These are phyloP conservation scores for Nothobranchius furzeri DNA, from an alignment of 2,113 vertebrate species.

Conservation along the genomic window DNA sequence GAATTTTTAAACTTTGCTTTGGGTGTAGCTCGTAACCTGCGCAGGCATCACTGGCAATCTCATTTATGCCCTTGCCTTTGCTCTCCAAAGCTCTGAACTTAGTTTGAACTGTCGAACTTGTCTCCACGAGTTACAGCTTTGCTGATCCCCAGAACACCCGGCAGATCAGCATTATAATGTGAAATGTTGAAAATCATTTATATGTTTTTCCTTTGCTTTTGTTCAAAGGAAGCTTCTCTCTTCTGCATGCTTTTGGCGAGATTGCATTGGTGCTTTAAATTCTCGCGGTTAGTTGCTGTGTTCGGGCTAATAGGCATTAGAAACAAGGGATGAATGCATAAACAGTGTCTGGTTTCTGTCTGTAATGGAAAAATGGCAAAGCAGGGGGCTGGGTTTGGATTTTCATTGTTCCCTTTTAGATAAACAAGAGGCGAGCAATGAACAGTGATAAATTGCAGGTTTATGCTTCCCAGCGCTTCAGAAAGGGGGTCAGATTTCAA, in stretches of 20 bases:
- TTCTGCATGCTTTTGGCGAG: background rate
- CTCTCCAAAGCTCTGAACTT: slow-evolving; percentile 18
- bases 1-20: slow-evolving; percentile 74
- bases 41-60: slow-evolving; percentile 45
- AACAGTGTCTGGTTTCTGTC: slow-evolving; percentile 11
- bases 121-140: slow-evolving; percentile 20
- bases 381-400: slow-evolving; percentile 17
- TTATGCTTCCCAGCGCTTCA: slow-evolving; percentile 2
- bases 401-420: slow-evolving; percentile 17
- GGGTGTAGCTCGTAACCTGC: slow-evolving; percentile 47
- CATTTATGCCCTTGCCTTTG: slow-evolving; percentile 53
- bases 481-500: slow-evolving; percentile 12
- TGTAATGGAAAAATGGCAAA: slow-evolving; percentile 30
- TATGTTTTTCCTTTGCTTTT: background rate
- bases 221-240: slow-evolving; percentile 24
- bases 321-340: slow-evolving; percentile 27
- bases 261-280: slow-evolving; percentile 21
- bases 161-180: slow-evolving; percentile 7
- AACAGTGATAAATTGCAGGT: slow-evolving; percentile 31
- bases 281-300: slow-evolving; percentile 12
- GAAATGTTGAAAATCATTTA: background rate
- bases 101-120: slow-evolving; percentile 46
- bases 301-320: slow-evolving; percentile 21
- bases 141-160: background rate
- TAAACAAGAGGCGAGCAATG: slow-evolving; percentile 19